These are phyloP conservation scores for Macrophya alboannulata DNA, from an alignment of 2,888 invertebrate species.

Conservation along the genomic window DNA sequence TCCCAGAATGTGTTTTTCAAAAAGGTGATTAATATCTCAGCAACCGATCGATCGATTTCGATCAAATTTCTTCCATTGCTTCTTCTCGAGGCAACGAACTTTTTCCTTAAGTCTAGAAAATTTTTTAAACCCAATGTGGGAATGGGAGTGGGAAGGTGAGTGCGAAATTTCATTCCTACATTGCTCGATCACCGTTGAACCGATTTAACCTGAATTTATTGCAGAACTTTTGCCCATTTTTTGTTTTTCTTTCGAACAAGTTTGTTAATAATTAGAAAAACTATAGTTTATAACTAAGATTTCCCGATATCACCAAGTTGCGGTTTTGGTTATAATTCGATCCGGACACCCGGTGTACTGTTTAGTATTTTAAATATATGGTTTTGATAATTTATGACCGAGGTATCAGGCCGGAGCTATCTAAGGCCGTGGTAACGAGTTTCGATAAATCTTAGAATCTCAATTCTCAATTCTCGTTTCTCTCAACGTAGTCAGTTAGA, in stretches of 20 bases:
- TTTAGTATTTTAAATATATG: conserved; percentile 49
- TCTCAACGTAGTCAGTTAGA: conserved; percentile 21
- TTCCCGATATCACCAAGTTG: background rate
- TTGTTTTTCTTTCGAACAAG: too few species aligned
- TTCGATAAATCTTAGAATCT: conserved; percentile 68
- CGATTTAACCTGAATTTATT: too few species aligned
- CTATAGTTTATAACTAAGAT: too few species aligned
- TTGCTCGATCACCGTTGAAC: too few species aligned
- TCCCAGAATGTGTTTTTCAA: too few species aligned
- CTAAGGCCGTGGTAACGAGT: conserved; percentile 64
- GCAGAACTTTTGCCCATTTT: background rate
- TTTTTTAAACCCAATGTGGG: too few species aligned
- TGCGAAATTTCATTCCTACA: too few species aligned
- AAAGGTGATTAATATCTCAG: too few species aligned
- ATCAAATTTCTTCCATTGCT: background rate
- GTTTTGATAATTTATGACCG: conserved; percentile 47
- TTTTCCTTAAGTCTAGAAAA: too few species aligned
- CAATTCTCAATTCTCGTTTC: conserved; percentile 48
- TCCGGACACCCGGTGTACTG: conserved; percentile 30
- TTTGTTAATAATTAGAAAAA: too few species aligned
- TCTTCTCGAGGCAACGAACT: background rate
- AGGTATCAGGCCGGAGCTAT: conserved; percentile 58
- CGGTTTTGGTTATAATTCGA: background rate
- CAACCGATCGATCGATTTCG: too few species aligned
- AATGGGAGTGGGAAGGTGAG: too few species aligned